These are phyloP conservation scores for Dryobates pubescens DNA, from an alignment of 2,797 vertebrate genomes.

Conservation along the genomic window DNA sequence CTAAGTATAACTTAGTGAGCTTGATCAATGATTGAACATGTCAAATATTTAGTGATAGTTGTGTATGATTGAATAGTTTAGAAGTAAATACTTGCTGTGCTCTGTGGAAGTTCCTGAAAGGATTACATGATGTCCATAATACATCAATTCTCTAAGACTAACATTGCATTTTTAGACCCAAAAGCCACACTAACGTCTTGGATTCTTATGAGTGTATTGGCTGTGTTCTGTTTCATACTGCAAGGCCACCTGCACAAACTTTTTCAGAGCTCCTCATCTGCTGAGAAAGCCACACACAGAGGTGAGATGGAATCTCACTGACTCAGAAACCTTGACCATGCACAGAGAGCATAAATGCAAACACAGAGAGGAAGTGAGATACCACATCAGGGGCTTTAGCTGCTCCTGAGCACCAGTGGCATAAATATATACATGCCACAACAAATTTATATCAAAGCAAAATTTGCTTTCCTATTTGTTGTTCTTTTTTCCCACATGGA, in stretches of 20 bases:
- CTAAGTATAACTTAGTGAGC: neutral
- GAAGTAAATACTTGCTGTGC: neutral
- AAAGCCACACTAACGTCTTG: neutral
- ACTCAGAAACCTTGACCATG: neutral
- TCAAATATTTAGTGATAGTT: constrained; percentile 42
- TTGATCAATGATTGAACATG: neutral
- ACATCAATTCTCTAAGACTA: neutral
- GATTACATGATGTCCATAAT: neutral
- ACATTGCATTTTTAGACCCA: neutral
- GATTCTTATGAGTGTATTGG: neutral
- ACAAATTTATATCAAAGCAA: neutral
- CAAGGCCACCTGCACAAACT: rapidly evolving
- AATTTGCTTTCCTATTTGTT: neutral
- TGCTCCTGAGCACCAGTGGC: neutral
- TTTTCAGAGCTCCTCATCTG: neutral
- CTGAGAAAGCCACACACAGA: neutral
- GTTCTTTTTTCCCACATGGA: neutral
- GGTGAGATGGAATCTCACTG: neutral
- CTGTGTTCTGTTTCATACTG: neutral
- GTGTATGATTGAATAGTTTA: neutral
- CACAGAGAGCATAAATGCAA: neutral
- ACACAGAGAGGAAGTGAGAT: neutral
- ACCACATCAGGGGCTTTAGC: neutral
- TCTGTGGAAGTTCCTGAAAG: neutral
- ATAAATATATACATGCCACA: neutral